Evolutionary conservation across 1,140 invertebrate genomes (phyloP), one percentile per base, ranked within the genome.

Genomic region (Meloidogyne exigua): DNA sequence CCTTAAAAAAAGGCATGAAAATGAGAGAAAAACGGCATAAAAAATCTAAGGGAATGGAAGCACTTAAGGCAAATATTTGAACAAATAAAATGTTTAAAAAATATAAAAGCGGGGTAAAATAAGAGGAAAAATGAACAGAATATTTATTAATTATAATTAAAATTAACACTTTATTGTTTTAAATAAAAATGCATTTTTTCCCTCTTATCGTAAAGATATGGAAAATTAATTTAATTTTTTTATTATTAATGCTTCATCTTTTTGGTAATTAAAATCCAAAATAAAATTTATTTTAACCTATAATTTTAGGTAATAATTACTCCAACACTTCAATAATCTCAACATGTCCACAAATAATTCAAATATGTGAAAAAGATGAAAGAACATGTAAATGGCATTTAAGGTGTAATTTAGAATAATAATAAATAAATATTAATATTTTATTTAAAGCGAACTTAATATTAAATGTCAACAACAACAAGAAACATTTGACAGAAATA

Each of bases 381-480:
- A 57, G 57, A 76, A 65, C 32, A 80, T 75, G 63, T 83, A 83
- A 70, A 32, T 42, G 39, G 57, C 44, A 21, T 80, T 82, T 26
- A 62, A 78, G 66, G 49, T 32, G 7, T 12, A 57, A 57, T 57
- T 57, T n/a, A n/a, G 0, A 57, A 57, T n/a, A n/a, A n/a, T 5
- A 39, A 39, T 9, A 10, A 39, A 39, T n/a, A n/a, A n/a, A n/a
- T n/a, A n/a, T n/a, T n/a, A 39, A 7, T 39, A 39, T 39, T 9
- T 76, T 83, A 13, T 85, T 85, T 76, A 65, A 75, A n/a, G 81
- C 62, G 84, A 87, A 72, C 75, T 85, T 7, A 77, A 70, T 32
- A 85, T 87, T 36, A 83, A 85, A 32, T 85, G 84, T 68, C 63
- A 18, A n/a, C 49, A 57, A n/a, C n/a, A n/a, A n/a, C n/a, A n/a